A percentile compares a stretch with the other conserved stretches of the same genome.
phyloP scores from a whole-genome alignment of 2,888 invertebrate species.

The Stramonita haemastoma region DNA sequence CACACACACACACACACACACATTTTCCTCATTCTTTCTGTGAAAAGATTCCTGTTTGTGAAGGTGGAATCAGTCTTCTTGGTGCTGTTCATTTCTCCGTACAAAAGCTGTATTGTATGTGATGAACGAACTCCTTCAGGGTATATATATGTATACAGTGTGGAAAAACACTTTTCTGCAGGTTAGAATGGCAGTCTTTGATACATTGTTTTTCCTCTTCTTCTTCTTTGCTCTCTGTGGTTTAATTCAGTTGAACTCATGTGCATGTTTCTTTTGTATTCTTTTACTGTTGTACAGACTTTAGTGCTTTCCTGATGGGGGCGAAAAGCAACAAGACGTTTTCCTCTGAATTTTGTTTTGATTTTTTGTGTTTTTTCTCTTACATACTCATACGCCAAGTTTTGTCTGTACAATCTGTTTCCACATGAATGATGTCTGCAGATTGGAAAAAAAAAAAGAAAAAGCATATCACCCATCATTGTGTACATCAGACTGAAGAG shows the following conservation, averaged over 20 bases:
- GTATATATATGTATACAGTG: not conserved
- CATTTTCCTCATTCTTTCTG: too few species aligned
- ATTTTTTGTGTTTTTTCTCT: not conserved
- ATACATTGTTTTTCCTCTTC: not conserved
- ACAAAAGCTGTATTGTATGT: too few species aligned
- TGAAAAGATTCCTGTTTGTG: too few species aligned
- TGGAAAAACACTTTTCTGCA: not conserved
- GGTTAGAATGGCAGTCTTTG: not conserved
- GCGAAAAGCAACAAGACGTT: too few species aligned
- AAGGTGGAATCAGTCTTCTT: too few species aligned
- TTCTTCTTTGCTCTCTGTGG: not conserved
- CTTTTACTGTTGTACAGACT: not conserved
- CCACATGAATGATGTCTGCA: not conserved
- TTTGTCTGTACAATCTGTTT: not conserved
- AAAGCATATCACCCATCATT: slow-evolving; percentile 17
- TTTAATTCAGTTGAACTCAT: not conserved
- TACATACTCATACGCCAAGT: not conserved
- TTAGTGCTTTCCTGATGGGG: not conserved
- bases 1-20: not conserved
- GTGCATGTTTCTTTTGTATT: not conserved
- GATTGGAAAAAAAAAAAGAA: not conserved
- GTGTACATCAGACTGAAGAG: not conserved
- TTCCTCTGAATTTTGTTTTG: not conserved
- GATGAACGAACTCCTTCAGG: too few species aligned
- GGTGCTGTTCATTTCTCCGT: too few species aligned